Base-by-base conservation (phyloP, 2,113 vertebrate genomes). In the Perca flavescens region DNA sequence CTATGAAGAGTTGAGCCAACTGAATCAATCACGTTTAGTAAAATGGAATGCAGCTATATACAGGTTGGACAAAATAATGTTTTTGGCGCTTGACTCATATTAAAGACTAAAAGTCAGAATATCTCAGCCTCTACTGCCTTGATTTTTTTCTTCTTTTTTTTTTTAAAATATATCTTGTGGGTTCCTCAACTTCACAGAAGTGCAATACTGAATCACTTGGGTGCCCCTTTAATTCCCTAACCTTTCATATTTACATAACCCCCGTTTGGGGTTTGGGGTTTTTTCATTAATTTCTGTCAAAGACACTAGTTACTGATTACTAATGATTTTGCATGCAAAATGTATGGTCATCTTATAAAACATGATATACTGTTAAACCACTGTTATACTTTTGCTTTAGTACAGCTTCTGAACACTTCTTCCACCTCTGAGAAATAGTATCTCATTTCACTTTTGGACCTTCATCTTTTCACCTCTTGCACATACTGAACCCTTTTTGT, bases 371-470 rank as follows among this genome's bases (percentile, higher is more conserved):
- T 15, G 12, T 31, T 60, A 34, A 13, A 4, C 34, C 22, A 17
- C 31, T 5, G 3, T 31, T n/a, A n/a, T n/a, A n/a, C 11, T 15
- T 36, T 17, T 63, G 60, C 56, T 28, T 6, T 14, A 47, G 10
- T 13, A 4, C 3, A 17, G 11, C 9, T 50, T 36, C 46, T 31
- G 11, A 65, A 58, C 6, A 64, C 54, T 5, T 53, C 14, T 16
- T 31, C 43, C 16, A 21, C 8, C 22, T 14, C 21, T 6, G 43
- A 66, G 77, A 54, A 73, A 40, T 5, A 43, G 25, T 2, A 2
- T 21, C 31, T 62, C 21, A 62, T 79, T 65, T 56, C 36, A 57
- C 12, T 16, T 75, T 50, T 31, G 13, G 21, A 74, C 49, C 46
- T 12, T 22, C 62, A 64, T 79, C 46, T 43, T 64, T 63, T 43